Conservation (phyloP, 2,113 vertebrate species). For the Lagenorhynchus albirostris region DNA sequence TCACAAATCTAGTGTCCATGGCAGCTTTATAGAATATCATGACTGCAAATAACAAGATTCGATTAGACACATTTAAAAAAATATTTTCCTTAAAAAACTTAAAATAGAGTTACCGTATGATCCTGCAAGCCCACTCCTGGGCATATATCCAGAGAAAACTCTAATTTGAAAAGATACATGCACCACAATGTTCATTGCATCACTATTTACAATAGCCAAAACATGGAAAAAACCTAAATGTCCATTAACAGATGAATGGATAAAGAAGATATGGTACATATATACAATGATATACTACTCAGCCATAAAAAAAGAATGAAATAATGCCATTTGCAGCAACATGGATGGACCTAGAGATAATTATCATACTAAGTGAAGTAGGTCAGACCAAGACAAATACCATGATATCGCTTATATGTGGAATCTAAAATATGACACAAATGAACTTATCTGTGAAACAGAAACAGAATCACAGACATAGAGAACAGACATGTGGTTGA, state of each 20-base stretch:
- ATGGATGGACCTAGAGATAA: not conserved
- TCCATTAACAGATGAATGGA: not conserved
- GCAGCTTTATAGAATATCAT: not conserved
- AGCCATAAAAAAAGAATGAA: not conserved
- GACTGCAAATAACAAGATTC: not conserved
- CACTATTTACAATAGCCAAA: not conserved
- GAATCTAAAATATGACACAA: not conserved
- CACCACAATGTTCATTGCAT: not conserved
- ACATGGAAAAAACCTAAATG: not conserved
- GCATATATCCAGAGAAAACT: not conserved
- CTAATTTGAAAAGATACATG: not conserved
- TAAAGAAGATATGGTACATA: not conserved
- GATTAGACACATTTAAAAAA: not conserved
- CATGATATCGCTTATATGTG: not conserved
- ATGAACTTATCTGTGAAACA: not conserved
- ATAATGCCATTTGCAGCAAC: not conserved
- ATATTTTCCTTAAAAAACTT: not conserved
- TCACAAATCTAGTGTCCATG: not conserved
- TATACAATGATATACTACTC: not conserved
- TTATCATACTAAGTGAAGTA: not conserved
- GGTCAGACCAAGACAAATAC: not conserved
- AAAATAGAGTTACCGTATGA: not conserved
- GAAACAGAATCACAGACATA: not conserved
- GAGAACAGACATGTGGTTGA: not conserved
- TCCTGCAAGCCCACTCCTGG: not conserved